Evolutionary conservation across 2,888 invertebrate species (phyloP), one percentile per base, ranked within the genome.

Genomic region (Tridacna gigas): DNA sequence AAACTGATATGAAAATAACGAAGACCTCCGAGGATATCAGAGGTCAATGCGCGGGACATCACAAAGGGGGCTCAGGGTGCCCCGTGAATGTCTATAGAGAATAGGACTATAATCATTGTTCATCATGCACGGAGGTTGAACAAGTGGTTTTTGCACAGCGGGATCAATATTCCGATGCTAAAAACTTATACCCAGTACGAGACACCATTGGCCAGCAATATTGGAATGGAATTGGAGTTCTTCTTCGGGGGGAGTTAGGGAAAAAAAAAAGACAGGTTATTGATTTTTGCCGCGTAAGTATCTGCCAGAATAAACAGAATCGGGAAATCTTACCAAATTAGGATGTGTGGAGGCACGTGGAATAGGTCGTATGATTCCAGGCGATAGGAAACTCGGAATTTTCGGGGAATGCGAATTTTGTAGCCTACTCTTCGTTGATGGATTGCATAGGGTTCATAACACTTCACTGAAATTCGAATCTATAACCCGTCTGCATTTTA

Each of bases 311-410:
- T 82, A 82, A 75, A 71, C 78, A 79, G 78, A 78, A 61, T 63
- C 61, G 74, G 74, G 60, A 79, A 82, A 56, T 75, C 79, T 79
- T 82, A 82, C 82, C 82, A 82, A 82, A 82, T 82, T 79, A 82
- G 82, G 78, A 75, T 69, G 82, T 82, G 82, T 82, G 75, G 75
- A 48, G 47, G 74, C 78, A 74, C 73, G 79, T 75, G 75, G 67
- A 45, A 28, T 22, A 26, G 67, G 67, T 28, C 67, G 18, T 65
- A 28, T 15, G 15, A 28, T 26, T 65, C 28, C 65, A 12, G 45
- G 63, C n/a, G 45, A 67, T 37, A 20, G 56, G 20, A 56, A 56
- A 56, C 56, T 56, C 9, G 56, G 56, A 56, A 56, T 20, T 56
- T 15, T 15, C 20, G 18, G 1, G 56, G 56, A 56, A 56, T 7